Evolutionary conservation across 1,140 invertebrate species (phyloP).

Genomic region (Drosophila nigrodunni): DNA sequence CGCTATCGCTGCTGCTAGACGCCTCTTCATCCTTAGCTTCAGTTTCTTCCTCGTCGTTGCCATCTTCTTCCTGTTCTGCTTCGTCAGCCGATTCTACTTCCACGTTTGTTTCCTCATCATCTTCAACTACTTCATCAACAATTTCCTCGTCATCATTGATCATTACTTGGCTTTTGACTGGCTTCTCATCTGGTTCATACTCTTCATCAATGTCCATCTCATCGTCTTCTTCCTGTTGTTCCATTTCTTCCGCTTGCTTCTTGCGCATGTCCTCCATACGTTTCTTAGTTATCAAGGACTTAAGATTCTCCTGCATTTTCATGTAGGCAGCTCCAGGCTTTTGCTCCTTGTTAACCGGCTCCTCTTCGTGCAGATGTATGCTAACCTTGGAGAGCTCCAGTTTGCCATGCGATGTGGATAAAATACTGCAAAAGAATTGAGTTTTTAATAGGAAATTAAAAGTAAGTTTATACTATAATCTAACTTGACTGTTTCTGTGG

Average conservation of each 20-base stretch:
- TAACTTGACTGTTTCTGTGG: conserved; percentile 68
- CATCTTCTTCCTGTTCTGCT: conserved; percentile 20
- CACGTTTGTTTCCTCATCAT: conserved; percentile 66
- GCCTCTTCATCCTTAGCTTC: conserved; percentile 45
- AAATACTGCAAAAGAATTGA: conserved; percentile 36
- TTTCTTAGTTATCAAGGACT: conserved; percentile 86
- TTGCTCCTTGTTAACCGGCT: conserved; percentile 78
- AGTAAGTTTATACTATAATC: conserved; percentile 65
- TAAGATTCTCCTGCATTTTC: conserved; percentile 86
- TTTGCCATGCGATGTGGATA: conserved; percentile 80
- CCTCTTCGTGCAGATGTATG: conserved; percentile 64
- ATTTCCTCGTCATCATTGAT: conserved; percentile 73
- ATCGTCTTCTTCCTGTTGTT: conserved; percentile 51
- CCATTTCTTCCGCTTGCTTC: conserved; percentile 84
- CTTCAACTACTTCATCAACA: conserved; percentile 54
- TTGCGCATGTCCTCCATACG: conserved; percentile 85
- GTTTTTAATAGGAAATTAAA: not conserved
- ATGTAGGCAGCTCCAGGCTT: conserved; percentile 87
- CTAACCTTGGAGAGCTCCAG: conserved; percentile 82
- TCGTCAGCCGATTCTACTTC: conserved; percentile 20
- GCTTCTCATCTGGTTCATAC: conserved; percentile 72
- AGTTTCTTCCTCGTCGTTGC: conserved; percentile 51
- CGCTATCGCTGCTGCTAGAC: conserved; percentile 47
- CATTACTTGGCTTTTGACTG: conserved; percentile 56
- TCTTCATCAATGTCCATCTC: conserved; percentile 63